A percentile compares a stretch with the other conserved stretches of the same genome.
These are phyloP conservation scores for Mus musculus DNA, from an alignment of 2,113 vertebrate species.

Conservation along the genomic window DNA sequence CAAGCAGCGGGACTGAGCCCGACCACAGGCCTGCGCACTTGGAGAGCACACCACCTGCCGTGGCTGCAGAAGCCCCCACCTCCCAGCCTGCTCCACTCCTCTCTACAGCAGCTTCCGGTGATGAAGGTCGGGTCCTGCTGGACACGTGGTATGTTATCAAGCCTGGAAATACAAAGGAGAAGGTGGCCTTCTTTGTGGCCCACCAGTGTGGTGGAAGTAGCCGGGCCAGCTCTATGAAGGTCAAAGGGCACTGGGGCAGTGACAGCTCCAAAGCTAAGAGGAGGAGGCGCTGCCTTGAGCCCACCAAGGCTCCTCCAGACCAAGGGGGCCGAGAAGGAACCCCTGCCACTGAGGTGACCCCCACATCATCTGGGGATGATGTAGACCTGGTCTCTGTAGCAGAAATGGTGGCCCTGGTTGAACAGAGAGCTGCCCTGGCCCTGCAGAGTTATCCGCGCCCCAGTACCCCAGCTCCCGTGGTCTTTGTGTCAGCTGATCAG, in stretches of 20 bases:
- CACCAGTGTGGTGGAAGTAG: slow-evolving; percentile 92
- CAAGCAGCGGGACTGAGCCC: slow-evolving; percentile 72
- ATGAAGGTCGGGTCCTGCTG: slow-evolving; percentile 94
- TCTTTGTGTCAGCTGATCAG: slow-evolving; percentile 88
- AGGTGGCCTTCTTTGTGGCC: slow-evolving; percentile 97
- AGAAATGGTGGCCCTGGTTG: slow-evolving; percentile 96
- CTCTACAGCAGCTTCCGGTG: slow-evolving; percentile 79
- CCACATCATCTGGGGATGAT: neutral
- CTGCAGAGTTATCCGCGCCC: slow-evolving; percentile 88
- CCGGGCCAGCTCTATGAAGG: slow-evolving; percentile 93
- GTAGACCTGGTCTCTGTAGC: slow-evolving; percentile 94
- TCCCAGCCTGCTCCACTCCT: slow-evolving; percentile 75
- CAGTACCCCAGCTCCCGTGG: slow-evolving; percentile 80
- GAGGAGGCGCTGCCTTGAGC: slow-evolving; percentile 92
- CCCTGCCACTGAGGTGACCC: slow-evolving; percentile 73
- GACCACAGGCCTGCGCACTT: slow-evolving; percentile 84
- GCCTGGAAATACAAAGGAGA: slow-evolving; percentile 98
- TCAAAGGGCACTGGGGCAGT: slow-evolving; percentile 95
- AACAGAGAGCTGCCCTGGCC: slow-evolving; percentile 92
- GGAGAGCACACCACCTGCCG: slow-evolving; percentile 90
- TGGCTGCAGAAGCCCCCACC: slow-evolving; percentile 57
- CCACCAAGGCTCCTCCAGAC: slow-evolving; percentile 82
- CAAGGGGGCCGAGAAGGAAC: slow-evolving; percentile 73
- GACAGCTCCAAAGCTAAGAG: slow-evolving; percentile 96
- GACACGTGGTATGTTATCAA: slow-evolving; percentile 99